A percentile compares a stretch with the other conserved stretches of the same genome.
Conservation (phyloP, 2,888 invertebrate genomes). For the Melanargia galathea region DNA sequence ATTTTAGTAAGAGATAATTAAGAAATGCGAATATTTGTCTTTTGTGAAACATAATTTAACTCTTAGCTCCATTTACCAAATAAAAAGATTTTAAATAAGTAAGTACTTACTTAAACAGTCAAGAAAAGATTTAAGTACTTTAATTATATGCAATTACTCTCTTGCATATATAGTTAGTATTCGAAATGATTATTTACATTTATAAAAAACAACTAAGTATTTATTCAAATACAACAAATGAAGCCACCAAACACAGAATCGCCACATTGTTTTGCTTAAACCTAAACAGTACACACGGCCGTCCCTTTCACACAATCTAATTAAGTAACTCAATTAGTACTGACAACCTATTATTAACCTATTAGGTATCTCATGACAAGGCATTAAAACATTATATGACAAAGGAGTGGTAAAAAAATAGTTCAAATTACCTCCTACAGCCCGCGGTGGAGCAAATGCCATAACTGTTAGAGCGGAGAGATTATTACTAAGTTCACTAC, state of each 20-base stretch:
- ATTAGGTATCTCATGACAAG: not conserved
- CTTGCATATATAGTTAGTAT: no score
- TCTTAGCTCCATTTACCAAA: not conserved
- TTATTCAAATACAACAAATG: not conserved
- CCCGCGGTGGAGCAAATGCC: constrained; percentile 59
- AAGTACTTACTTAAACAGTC: not conserved
- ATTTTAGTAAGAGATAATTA: no score
- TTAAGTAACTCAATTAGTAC: not conserved
- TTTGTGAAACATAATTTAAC: not conserved
- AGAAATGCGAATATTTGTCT: not conserved
- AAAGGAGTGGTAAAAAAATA: not conserved
- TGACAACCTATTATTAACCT: not conserved
- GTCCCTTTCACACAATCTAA: not conserved
- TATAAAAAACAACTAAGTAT: no score
- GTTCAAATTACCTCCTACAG: constrained; percentile 31
- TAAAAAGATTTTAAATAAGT: not conserved
- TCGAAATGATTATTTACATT: no score
- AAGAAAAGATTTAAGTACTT: not conserved
- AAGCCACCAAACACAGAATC: not conserved
- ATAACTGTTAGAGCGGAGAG: constrained; percentile 44
- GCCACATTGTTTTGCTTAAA: not conserved
- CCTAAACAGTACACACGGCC: not conserved
- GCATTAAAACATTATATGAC: not conserved
- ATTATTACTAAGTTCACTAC: constrained; percentile 13
- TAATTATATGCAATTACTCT: no score